phyloP scores from a whole-genome alignment of 2,888 invertebrate genomes.

The Xestoiulus laeticollis region DNA sequence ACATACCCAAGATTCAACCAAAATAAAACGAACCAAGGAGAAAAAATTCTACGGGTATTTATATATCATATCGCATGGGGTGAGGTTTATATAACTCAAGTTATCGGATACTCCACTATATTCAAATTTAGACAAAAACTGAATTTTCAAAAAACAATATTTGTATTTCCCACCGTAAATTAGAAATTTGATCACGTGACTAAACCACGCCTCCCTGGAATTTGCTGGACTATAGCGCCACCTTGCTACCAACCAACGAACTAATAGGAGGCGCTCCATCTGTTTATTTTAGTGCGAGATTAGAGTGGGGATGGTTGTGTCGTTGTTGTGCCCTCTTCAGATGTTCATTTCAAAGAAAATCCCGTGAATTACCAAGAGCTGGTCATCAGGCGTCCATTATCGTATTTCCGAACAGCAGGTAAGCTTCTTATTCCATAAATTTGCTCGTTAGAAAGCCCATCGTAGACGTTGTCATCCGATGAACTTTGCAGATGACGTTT shows the following conservation, averaged over 20 bases:
- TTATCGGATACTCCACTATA: too few relatives aligned
- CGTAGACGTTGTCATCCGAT: background rate
- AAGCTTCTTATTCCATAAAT: background rate
- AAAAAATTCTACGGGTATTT: too few relatives aligned
- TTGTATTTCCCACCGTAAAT: background rate
- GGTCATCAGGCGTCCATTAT: background rate
- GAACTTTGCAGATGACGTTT: constrained; percentile 32
- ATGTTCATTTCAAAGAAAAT: background rate
- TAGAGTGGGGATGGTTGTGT: constrained; percentile 14
- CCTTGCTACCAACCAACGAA: background rate
- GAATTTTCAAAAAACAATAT: background rate
- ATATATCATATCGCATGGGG: too few relatives aligned
- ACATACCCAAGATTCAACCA: too few relatives aligned
- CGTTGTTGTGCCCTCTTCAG: background rate
- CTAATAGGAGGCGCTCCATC: background rate
- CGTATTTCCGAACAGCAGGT: background rate
- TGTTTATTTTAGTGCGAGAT: constrained; percentile 27
- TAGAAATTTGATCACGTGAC: background rate
- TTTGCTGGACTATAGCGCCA: background rate
- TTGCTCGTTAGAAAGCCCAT: background rate
- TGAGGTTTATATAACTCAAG: too few relatives aligned
- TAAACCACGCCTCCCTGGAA: too few relatives aligned
- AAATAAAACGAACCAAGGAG: too few relatives aligned
- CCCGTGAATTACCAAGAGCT: background rate
- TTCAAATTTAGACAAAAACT: too few relatives aligned